Base-by-base conservation (phyloP, 2,888 invertebrate genomes). In the Schizaphis graminum region DNA sequence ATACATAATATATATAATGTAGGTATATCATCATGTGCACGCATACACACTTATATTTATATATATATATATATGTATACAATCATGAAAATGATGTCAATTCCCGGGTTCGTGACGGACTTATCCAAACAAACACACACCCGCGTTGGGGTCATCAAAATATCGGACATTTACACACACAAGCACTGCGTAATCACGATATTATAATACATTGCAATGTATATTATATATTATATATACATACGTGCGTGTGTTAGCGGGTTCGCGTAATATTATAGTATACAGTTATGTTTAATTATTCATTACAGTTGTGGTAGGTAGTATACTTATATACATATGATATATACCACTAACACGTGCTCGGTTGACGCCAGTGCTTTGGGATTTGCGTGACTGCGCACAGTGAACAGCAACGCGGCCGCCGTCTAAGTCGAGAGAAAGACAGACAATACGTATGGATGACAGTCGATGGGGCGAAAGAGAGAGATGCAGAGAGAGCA, bases 331-430 rank as follows among this genome's bases (percentile, higher is more conserved):
- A 44, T 91, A n/a, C 28, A 44, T 57, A 77, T 44, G 44, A 28
- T 49, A 4, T 93, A 49, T 41, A 77, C 77, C 88, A 47, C 57
- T 21, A 77, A 35, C 77, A 77, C 77, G 77, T 41, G 77, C 35
- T 77, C 7, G 77, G 77, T 77, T 41, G 92, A 26, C 67, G 86
- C n/a, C 35, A 87, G 91, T 49, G 91, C 91, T 91, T 91, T 93
- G 92, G 92, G 92, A 93, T 89, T 93, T 53, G 92, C 92, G 92
- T 93, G 92, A 89, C 93, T 47, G 84, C 10, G 88, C 47, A 86
- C 57, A 26, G 53, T 56, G 85, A 85, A 91, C 57, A 67, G 47
- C 44, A 26, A 11, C 92, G 85, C 41, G n/a, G 91, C 35, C 35
- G 77, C 35, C 77, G 77, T 77, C 77, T 41, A 77, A 77, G 77